Base-by-base conservation (phyloP, 2,797 vertebrate species). In the Enteromius argenteus region DNA sequence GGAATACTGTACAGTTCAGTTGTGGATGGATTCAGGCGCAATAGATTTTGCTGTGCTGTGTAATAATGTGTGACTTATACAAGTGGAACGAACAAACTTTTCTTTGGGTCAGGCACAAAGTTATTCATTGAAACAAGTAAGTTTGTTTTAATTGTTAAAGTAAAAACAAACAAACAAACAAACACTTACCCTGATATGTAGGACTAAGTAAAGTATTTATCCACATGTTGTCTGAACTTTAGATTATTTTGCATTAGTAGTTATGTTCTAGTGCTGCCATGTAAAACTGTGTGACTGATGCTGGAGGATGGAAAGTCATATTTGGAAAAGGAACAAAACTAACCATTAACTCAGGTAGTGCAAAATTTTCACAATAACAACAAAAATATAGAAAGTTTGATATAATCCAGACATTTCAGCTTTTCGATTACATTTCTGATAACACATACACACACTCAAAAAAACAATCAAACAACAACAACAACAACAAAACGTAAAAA, bases 101-200 rank as follows among this genome's bases (percentile, higher is more conserved):
- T 85, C 49, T 89, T 89, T 79, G 88, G 80, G 6, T 58, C 66
- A 37, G 85, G 77, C 39, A 85, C 74, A 77, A 88, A 81, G 74
- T 75, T 88, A 9, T 58, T 71, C 2, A 71, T 85, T 84, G 49
- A 88, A 44, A 81, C 77, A 64, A 83, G 88, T 88, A 83, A 88
- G 86, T 86, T 82, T 53, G 10, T 14, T 21, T 23, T 10, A 19
- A 14, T n/a, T 27, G 19, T 27, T 66, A 15, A 19, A 27, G 5
- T 14, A 15, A 23, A 21, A 19, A 19, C 13, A 77, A 32, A 78
- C 10, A 13, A 42, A 8, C 3, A 0, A 30, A 30, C 17, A 42
- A 62, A 62, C 14, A 32, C 7, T 8, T 17, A 5, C 32, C 27
- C 60, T 7, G 60, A 64, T 32, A 17, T 30, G 5, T 32, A 32